Conservation (phyloP, 2,888 invertebrate species). For the Parascotia fuliginaria region DNA sequence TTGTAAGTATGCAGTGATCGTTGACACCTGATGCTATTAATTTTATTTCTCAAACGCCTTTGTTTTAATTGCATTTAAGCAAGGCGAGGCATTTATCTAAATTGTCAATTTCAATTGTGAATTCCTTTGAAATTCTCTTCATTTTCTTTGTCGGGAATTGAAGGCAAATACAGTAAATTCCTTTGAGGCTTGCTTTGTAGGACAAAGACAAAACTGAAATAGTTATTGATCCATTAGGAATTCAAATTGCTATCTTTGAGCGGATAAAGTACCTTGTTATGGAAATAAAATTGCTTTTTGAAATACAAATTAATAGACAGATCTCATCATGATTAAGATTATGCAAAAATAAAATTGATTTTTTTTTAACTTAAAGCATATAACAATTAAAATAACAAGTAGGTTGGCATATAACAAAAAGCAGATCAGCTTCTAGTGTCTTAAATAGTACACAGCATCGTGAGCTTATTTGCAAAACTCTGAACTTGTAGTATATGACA, state of each 20-base stretch:
- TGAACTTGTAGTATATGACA: too few relatives aligned
- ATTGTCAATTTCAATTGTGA: constrained; percentile 60
- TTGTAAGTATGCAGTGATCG: constrained; percentile 8
- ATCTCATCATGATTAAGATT: constrained; percentile 1
- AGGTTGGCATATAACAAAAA: too few relatives aligned
- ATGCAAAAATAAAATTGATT: background rate
- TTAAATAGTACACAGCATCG: too few relatives aligned
- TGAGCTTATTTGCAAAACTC: too few relatives aligned
- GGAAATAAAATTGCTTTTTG: constrained; percentile 27
- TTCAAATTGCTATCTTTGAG: constrained; percentile 48
- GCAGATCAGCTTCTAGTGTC: too few relatives aligned
- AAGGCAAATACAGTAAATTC: constrained; percentile 53
- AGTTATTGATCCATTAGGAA: constrained; percentile 53
- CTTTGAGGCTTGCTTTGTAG: constrained; percentile 44
- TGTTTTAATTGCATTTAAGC: constrained; percentile 55
- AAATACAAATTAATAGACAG: constrained; percentile 18
- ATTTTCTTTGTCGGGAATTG: constrained; percentile 49
- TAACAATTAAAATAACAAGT: background rate
- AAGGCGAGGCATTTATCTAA: constrained; percentile 50
- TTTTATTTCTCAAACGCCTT: constrained; percentile 41
- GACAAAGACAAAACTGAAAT: constrained; percentile 49
- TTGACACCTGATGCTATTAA: constrained; percentile 27
- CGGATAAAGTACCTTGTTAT: constrained; percentile 23
- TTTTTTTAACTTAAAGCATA: constrained; percentile 11
- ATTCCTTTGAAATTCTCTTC: constrained; percentile 55